phyloP scores from a whole-genome alignment of 2,797 vertebrate species.

The Rhodeus uyekii region DNA sequence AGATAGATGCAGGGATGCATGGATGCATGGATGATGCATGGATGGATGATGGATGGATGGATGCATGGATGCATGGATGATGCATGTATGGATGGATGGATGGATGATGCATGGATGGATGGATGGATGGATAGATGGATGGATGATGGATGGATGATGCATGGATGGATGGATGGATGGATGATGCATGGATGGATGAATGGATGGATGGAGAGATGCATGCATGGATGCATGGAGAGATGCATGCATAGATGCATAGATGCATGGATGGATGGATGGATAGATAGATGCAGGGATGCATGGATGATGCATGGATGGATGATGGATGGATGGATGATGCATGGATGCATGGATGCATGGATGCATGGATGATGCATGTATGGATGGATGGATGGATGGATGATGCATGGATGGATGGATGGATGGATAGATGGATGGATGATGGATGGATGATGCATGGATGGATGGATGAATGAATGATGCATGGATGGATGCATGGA shows the following conservation, averaged over 20 bases:
- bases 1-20: fast-evolving
- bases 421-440: not conserved
- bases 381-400: not conserved
- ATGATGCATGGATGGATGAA: not conserved
- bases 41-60: not conserved
- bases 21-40: too few species aligned
- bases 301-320: too few species aligned
- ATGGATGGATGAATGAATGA: not conserved
- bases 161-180: not conserved
- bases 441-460: not conserved
- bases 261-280: too few species aligned
- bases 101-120: not conserved
- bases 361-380: not conserved
- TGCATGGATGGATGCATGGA: not conserved
- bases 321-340: too few species aligned
- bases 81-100: not conserved
- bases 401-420: too few species aligned
- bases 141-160: not conserved
- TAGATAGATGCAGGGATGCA: too few species aligned
- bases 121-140: not conserved
- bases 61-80: not conserved
- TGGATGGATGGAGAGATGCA: not conserved
- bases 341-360: too few species aligned
- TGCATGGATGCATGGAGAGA: not conserved
- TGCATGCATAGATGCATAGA: too few species aligned